A percentile compares a stretch with the other conserved stretches of the same genome.
phyloP scores from a whole-genome alignment of 2,797 vertebrate genomes.

The Tokudaia muenninki region DNA sequence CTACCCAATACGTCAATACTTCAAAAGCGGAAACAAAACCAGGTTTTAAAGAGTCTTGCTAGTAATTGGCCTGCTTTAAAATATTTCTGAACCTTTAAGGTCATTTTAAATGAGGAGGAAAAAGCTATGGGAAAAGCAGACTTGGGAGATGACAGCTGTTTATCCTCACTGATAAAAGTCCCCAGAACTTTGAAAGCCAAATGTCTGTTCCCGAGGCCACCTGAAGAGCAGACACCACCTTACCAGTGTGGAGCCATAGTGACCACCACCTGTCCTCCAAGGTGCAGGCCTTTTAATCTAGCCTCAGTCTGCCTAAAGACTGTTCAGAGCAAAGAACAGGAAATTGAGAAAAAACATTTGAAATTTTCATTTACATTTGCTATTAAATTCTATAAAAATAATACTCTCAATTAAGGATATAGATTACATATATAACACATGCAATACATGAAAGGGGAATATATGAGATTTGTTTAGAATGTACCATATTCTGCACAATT shows the following conservation, averaged over 20 bases:
- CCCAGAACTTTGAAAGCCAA: neutral
- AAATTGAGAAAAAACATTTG: neutral
- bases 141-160: neutral
- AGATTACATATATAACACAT: neutral
- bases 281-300: constrained; percentile 7
- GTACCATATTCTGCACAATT: neutral
- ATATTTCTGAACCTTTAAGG: neutral
- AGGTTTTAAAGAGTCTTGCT: constrained; percentile 25
- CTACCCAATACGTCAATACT: neutral
- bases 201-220: no score
- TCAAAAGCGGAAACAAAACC: constrained; percentile 30
- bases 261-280: neutral
- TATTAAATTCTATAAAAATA: constrained; percentile 27
- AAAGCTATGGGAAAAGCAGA: neutral
- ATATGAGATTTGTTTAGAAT: neutral
- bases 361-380: neutral
- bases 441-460: neutral
- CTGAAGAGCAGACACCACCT: neutral
- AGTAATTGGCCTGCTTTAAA: constrained; percentile 11
- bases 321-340: neutral
- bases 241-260: neutral
- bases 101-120: constrained; percentile 16
- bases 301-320: constrained; percentile 1
- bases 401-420: constrained; percentile 29
- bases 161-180: neutral